Base-by-base conservation (phyloP, 2,888 invertebrate genomes). In the Drosophila infuscata region DNA sequence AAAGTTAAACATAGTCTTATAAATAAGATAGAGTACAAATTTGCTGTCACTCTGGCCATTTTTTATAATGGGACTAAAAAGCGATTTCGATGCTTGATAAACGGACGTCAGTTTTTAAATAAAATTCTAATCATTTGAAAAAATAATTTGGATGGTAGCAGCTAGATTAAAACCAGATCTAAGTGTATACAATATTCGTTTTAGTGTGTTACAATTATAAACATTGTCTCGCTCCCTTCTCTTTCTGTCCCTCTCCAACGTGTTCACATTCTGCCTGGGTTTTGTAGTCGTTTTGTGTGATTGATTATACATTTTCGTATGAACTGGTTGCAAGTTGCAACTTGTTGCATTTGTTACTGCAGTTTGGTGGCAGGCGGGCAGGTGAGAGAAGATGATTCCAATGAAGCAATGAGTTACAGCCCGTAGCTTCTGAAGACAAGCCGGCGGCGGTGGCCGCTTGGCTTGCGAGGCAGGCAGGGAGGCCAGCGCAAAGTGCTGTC, bases 261-360 rank as follows among this genome's bases (percentile, higher is more conserved):
- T 36, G 29, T 30, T 11, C 9, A n/a, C 43, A 41, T 29, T 33
- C 9, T 38, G 29, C 48, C 35, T 60, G 69, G 67, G 51, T 71
- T 74, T 70, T 69, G 68, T 73, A 86, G 79, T 80, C 80, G 69
- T 71, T 75, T 70, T 75, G 60, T 82, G 76, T 87, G 87, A 87
- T 87, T 87, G 87, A 87, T 90, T 87, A 87, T 88, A 86, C 81
- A 86, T 90, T 87, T 87, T 87, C 86, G 81, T 79, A 83, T 79
- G 83, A 87, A 87, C 89, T 87, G 87, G 81, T 81, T 86, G 76
- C 63, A 49, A 56, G 57, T 67, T 64, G 81, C 67, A 65, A 60
- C 73, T 67, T 59, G 72, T 56, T 73, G 72, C 53, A 25, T 25
- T 25, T 46, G 35, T 35, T 36, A 17, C 38, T 43, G 35, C 43